Percentiles rank a stretch among this genome's conserved stretches.
Conservation (phyloP, 2,113 vertebrate genomes). For the Brachypteracias leptosomus region DNA sequence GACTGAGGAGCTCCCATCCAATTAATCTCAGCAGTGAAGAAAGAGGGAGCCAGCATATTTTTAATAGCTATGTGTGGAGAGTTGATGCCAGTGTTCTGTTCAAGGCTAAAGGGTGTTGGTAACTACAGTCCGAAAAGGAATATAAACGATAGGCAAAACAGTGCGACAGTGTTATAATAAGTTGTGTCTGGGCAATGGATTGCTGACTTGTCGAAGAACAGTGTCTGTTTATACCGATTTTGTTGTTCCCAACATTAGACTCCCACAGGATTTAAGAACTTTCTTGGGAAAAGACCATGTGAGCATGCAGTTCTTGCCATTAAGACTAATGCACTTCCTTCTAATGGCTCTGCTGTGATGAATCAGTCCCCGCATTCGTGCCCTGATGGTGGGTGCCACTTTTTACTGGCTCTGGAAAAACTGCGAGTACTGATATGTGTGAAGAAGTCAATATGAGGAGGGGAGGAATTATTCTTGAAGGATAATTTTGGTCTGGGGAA, state of each 20-base stretch:
- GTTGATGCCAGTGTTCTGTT: neutral
- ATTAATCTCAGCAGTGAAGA: neutral
- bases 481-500: neutral
- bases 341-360: constrained; percentile 40
- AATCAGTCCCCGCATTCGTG: neutral
- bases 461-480: neutral
- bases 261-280: constrained; percentile 32
- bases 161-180: neutral
- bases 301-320: constrained; percentile 17
- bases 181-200: neutral
- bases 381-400: neutral
- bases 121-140: neutral
- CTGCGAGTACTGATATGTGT: neutral
- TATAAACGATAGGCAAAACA: neutral
- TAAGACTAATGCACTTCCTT: constrained; percentile 58
- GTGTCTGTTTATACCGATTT: neutral
- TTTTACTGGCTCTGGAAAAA: constrained; percentile 13
- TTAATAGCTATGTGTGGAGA: neutral
- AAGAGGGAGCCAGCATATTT: neutral
- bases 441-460: neutral
- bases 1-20: neutral
- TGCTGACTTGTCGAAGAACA: neutral
- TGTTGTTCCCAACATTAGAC: neutral
- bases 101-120: neutral
- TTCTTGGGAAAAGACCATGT: constrained; percentile 8